Conservation (phyloP, 2,888 invertebrate genomes). For the Margaritifera margaritifera region DNA sequence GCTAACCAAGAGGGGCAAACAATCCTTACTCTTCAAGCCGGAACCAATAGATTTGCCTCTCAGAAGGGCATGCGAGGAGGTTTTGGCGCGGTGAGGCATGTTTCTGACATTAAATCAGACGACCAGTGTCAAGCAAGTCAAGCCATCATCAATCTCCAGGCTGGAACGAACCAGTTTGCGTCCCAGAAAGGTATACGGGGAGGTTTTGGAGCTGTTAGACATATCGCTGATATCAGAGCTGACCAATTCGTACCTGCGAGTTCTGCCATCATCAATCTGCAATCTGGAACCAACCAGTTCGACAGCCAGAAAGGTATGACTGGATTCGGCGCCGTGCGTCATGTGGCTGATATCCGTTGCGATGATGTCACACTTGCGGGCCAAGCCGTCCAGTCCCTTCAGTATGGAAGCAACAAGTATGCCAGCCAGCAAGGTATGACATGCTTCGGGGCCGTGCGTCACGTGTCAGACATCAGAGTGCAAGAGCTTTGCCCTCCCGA, state of each 20-base stretch:
- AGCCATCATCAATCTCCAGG: conserved; percentile 54
- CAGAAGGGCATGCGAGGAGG: conserved; percentile 63
- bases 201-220: conserved; percentile 60
- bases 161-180: conserved; percentile 68
- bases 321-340: conserved; percentile 59
- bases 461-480: conserved; percentile 65
- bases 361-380: conserved; percentile 54
- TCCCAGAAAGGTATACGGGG: conserved; percentile 63
- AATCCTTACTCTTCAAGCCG: conserved; percentile 62
- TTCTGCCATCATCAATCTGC: conserved; percentile 57
- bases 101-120: conserved; percentile 65
- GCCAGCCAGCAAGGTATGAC: conserved; percentile 61
- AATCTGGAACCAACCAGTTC: conserved; percentile 59
- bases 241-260: conserved; percentile 51
- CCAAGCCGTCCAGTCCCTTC: conserved; percentile 57
- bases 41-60: conserved; percentile 66
- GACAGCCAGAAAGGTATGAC: conserved; percentile 60
- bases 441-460: conserved; percentile 57
- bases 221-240: conserved; percentile 58
- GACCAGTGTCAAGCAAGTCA: conserved; percentile 45
- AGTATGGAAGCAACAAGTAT: conserved; percentile 57
- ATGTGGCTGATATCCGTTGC: conserved; percentile 58
- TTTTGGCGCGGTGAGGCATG: conserved; percentile 66
- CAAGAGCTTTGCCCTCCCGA: conserved; percentile 38
- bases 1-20: conserved; percentile 44